These are phyloP conservation scores for Apodemus agrarius DNA, from an alignment of 2,797 vertebrate species.

Conservation along the genomic window DNA sequence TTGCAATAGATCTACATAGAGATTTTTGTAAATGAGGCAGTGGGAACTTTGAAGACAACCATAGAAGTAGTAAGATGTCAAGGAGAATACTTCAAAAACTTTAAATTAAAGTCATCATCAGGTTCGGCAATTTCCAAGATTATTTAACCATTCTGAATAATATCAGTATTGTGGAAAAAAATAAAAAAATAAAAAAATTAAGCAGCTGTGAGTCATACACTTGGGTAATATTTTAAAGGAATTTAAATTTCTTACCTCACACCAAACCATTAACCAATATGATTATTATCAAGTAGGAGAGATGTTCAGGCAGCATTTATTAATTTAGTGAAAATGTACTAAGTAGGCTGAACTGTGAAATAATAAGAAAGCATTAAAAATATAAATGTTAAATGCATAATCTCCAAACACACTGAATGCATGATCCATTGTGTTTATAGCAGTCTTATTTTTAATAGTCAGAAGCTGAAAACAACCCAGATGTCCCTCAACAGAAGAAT, in stretches of 20 bases:
- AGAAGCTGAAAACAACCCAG: too few species aligned
- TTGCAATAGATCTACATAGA: conserved; percentile 82
- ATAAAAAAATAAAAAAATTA: conserved; percentile 57
- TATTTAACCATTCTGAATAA: conserved; percentile 76
- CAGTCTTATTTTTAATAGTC: too few species aligned
- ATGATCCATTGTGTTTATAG: too few species aligned
- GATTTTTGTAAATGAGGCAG: conserved; percentile 80
- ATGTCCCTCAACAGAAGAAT: too few species aligned
- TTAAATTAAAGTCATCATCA: conserved; percentile 82
- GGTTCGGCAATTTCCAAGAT: conserved; percentile 76
- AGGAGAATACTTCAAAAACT: conserved; percentile 80
- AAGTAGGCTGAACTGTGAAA: background rate
- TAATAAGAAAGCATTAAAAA: conserved; percentile 14
- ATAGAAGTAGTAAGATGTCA: conserved; percentile 70
- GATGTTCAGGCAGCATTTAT: background rate
- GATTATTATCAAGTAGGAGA: background rate
- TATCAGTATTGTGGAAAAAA: conserved; percentile 63
- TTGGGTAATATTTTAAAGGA: conserved; percentile 26
- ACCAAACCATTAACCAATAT: background rate
- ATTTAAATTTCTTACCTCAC: conserved; percentile 32
- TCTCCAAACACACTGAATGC: background rate
- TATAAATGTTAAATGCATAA: conserved; percentile 16
- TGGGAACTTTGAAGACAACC: conserved; percentile 79
- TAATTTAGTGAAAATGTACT: background rate
- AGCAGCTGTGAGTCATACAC: conserved; percentile 9